Evolutionary conservation across 2,113 vertebrate species (phyloP).

Genomic region (Istiophorus platypterus): DNA sequence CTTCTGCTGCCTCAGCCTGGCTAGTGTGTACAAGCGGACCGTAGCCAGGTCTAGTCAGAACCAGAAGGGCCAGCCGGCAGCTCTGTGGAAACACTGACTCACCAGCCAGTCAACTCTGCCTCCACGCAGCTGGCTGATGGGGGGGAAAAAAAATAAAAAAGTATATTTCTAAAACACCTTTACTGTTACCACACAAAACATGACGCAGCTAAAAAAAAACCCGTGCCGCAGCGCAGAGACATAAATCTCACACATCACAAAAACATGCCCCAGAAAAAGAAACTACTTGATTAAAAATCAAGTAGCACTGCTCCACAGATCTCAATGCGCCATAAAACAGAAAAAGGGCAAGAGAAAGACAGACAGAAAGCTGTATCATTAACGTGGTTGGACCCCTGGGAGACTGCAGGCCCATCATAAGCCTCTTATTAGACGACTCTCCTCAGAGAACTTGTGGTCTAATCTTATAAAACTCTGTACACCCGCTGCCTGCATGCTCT

Average conservation of each 20-base stretch:
- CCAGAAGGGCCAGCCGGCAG: conserved; percentile 49
- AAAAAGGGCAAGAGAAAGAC: conserved; percentile 17
- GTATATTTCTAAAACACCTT: conserved; percentile 64
- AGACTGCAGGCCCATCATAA: conserved; percentile 66
- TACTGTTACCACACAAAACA: conserved; percentile 62
- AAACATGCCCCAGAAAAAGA: conserved; percentile 43
- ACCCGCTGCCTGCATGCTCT: conserved; percentile 60
- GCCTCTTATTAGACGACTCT: conserved; percentile 73
- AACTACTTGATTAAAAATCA: conserved; percentile 15
- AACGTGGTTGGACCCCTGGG: conserved; percentile 56
- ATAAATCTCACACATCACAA: conserved; percentile 61
- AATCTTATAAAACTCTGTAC: conserved; percentile 73
- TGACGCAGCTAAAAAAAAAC: conserved; percentile 49
- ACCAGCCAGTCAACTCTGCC: conserved; percentile 63
- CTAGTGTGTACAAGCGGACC: conserved; percentile 33
- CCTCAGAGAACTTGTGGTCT: conserved; percentile 69
- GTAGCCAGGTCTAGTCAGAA: conserved; percentile 47
- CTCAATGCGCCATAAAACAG: conserved; percentile 44
- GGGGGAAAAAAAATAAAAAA: conserved; percentile 2
- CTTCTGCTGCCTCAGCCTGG: conserved; percentile 41
- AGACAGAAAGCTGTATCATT: conserved; percentile 63
- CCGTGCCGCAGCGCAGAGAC: conserved; percentile 20
- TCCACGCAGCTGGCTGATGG: conserved; percentile 60
- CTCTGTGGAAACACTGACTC: conserved; percentile 80
- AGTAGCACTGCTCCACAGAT: conserved; percentile 47